Base-by-base conservation (phyloP, 2,888 invertebrate species). In the Synanthedon andrenaeformis region DNA sequence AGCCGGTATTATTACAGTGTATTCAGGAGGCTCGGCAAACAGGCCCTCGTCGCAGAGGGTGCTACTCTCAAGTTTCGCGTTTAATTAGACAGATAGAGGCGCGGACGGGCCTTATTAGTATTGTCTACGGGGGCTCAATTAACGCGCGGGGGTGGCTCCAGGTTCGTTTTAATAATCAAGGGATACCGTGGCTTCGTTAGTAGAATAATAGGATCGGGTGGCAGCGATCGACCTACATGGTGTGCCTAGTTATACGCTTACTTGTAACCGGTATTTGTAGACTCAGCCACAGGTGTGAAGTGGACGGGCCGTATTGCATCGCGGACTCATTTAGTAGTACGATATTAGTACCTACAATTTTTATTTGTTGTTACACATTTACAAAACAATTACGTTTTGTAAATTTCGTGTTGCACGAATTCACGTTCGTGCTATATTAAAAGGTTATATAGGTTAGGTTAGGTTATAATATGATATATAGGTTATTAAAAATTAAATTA, bases 101-200 rank as follows among this genome's bases (percentile, higher is more conserved):
- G 82, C 85, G 85, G 83, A 82, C 85, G 81, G 77, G 83, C 82
- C 86, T 87, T 87, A 87, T 87, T 87, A 87, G 86, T 86, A 87
- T 87, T 87, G 86, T 87, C 86, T 87, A 84, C 85, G 84, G 86
- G 83, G 82, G 85, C 85, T 85, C 86, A 87, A 87, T 86, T 86
- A 87, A 85, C 87, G 82, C 87, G 78, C 76, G 76, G 80, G 81
- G 84, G 82, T 79, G 83, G 84, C 69, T 72, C 74, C 74, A 71
- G 79, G 76, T 79, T 82, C 82, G 80, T 83, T 87, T 85, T 85
- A 82, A 86, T 86, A 85, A 87, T 84, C 82, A 84, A 82, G 79
- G 82, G 83, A 84, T 79, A 80, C 80, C 81, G 78, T 79, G 66
- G 79, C 83, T 83, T 85, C 83, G 83, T 85, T 86, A 85, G 76